phyloP scores from a whole-genome alignment of 2,797 vertebrate species.

The Mormyrus hasselquistii region DNA sequence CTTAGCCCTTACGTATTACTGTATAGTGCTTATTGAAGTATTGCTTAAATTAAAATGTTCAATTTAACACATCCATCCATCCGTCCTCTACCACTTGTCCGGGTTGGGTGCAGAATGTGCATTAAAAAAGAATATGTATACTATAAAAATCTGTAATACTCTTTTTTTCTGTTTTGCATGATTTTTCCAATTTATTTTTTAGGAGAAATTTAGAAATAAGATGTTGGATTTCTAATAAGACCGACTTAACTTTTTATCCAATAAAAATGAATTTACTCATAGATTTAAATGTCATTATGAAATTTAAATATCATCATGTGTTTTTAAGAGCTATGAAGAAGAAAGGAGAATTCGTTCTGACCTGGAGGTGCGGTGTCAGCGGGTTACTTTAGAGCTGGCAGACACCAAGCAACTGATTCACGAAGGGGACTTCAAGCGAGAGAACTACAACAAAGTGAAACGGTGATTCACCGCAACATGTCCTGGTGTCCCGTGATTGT shows the following conservation, averaged over 20 bases:
- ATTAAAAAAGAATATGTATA: neutral
- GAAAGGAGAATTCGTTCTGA: conserved; percentile 77
- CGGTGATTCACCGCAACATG: conserved; percentile 50
- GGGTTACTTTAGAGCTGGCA: conserved; percentile 80
- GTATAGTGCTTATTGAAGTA: neutral
- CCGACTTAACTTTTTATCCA: no score
- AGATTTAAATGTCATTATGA: neutral
- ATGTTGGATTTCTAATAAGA: neutral
- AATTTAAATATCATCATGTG: neutral
- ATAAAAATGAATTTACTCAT: no score
- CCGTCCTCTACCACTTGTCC: no score
- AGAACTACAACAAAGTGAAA: conserved; percentile 87
- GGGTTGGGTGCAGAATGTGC: neutral
- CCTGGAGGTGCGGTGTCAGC: conserved; percentile 81
- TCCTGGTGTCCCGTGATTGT: neutral
- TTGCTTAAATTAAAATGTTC: neutral
- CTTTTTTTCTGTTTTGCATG: neutral
- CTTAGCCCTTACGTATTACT: neutral
- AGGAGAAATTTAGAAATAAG: neutral
- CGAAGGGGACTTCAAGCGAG: conserved; percentile 80
- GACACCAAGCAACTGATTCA: conserved; percentile 88
- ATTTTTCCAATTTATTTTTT: neutral
- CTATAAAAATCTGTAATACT: neutral
- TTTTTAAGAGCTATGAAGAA: conserved; percentile 77
- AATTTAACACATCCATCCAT: neutral